These are phyloP conservation scores for Euzetes globulus DNA, from an alignment of 2,888 invertebrate species.

Conservation along the genomic window DNA sequence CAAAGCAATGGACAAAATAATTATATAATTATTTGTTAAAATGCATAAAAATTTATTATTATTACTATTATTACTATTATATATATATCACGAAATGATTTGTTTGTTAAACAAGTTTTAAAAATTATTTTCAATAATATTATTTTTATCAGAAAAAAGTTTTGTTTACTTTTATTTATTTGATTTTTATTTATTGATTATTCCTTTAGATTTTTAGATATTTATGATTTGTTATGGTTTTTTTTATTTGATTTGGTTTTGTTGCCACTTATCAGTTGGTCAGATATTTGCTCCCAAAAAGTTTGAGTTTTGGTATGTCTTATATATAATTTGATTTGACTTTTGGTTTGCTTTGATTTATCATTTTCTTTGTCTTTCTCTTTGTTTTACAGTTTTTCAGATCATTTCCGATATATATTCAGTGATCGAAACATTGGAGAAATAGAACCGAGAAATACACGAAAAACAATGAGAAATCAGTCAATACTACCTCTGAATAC, in stretches of 20 bases:
- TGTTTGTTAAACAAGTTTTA: constrained; percentile 23
- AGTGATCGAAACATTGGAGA: constrained; percentile 20
- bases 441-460: background rate
- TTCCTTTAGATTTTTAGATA: background rate
- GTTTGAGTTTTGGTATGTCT: constrained; percentile 1
- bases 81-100: constrained; percentile 22
- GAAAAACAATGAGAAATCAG: background rate
- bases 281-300: background rate
- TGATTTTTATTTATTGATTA: background rate
- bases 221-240: background rate
- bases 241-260: constrained; percentile 11
- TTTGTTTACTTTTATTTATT: constrained; percentile 24
- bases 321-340: background rate
- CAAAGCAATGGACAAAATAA: constrained; percentile 3
- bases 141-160: constrained; percentile 20
- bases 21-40: constrained; percentile 6
- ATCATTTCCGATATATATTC: constrained; percentile 17
- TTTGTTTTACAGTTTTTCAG: constrained; percentile 20
- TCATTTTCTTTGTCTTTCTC: background rate
- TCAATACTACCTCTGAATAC: constrained; percentile 1
- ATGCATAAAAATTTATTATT: constrained; percentile 4
- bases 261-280: constrained; percentile 5
- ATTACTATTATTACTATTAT: background rate
- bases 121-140: constrained; percentile 23
- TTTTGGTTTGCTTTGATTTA: background rate